Percentiles rank a stretch among this genome's conserved stretches.
phyloP scores from a whole-genome alignment of 1,140 invertebrate genomes.

The Zophobas morio region DNA sequence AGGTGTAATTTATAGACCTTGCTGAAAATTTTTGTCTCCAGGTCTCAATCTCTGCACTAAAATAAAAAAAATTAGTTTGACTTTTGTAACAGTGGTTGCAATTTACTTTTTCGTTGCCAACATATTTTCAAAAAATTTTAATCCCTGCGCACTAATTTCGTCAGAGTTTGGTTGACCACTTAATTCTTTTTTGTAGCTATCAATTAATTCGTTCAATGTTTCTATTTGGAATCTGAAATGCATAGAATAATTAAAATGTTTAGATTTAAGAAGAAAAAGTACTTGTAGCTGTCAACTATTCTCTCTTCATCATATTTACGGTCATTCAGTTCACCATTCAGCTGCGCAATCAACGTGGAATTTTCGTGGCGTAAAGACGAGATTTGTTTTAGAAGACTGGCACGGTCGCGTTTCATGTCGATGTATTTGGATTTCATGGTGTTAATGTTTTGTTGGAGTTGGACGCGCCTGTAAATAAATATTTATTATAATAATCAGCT shows the following conservation, averaged over 20 bases:
- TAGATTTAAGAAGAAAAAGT: background rate
- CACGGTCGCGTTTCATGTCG: slow-evolving; percentile 28
- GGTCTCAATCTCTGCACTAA: slow-evolving; percentile 12
- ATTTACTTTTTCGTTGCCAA: slow-evolving; percentile 18
- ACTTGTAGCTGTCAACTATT: slow-evolving; percentile 11
- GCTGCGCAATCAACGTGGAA: background rate
- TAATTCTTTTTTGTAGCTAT: slow-evolving; percentile 20
- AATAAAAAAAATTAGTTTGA: background rate
- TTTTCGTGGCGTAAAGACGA: slow-evolving; percentile 8
- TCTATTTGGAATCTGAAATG: slow-evolving; percentile 1
- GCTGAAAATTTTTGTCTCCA: background rate
- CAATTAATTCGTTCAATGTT: background rate
- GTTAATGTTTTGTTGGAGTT: slow-evolving; percentile 51
- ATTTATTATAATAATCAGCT: background rate
- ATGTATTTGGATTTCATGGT: slow-evolving; percentile 29
- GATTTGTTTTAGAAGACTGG: slow-evolving; percentile 9
- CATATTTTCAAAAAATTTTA: slow-evolving; percentile 23
- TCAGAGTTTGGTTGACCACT: background rate
- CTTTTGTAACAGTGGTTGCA: background rate
- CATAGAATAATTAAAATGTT: background rate
- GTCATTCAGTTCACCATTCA: background rate
- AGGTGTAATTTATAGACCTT: background rate
- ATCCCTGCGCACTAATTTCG: no score
- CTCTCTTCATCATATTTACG: background rate
- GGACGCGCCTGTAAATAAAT: slow-evolving; percentile 50